These are phyloP conservation scores for Drosophila dives DNA, from an alignment of 2,888 invertebrate genomes.

Conservation along the genomic window DNA sequence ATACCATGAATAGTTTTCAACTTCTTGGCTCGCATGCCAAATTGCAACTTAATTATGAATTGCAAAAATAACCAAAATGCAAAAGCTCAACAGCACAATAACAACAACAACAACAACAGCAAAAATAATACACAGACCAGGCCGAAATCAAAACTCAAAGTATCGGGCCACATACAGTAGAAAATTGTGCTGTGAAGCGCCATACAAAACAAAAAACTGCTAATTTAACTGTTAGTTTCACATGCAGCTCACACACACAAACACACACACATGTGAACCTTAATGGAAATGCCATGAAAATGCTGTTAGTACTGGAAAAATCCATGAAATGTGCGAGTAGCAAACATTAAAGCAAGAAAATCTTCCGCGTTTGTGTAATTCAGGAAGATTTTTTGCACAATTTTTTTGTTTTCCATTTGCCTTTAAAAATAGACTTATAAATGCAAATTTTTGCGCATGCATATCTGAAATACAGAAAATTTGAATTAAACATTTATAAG, in stretches of 20 bases:
- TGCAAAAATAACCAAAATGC: constrained; percentile 53
- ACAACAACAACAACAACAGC: constrained; percentile 5
- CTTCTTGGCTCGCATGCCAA: constrained; percentile 75
- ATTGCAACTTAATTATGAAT: constrained; percentile 81
- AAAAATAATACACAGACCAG: constrained; percentile 19
- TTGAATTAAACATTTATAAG: no score
- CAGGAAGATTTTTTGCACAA: constrained; percentile 76
- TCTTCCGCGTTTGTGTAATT: constrained; percentile 82
- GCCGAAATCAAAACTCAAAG: constrained; percentile 37
- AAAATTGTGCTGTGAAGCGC: constrained; percentile 64
- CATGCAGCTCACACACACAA: constrained; percentile 42
- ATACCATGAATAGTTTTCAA: constrained; percentile 76
- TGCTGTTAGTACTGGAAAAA: constrained; percentile 69
- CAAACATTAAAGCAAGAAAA: constrained; percentile 63
- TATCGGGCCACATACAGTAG: constrained; percentile 39
- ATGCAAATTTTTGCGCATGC: not conserved
- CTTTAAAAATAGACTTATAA: constrained; percentile 14
- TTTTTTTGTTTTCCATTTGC: constrained; percentile 47
- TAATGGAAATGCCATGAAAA: constrained; percentile 76
- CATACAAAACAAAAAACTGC: constrained; percentile 65
- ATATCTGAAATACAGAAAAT: not conserved
- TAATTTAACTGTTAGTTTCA: constrained; percentile 78
- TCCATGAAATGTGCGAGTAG: constrained; percentile 70
- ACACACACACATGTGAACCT: constrained; percentile 35
- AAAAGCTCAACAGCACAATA: constrained; percentile 7